Base-by-base conservation (phyloP, 2,888 invertebrate genomes). In the Aromia moschata region DNA sequence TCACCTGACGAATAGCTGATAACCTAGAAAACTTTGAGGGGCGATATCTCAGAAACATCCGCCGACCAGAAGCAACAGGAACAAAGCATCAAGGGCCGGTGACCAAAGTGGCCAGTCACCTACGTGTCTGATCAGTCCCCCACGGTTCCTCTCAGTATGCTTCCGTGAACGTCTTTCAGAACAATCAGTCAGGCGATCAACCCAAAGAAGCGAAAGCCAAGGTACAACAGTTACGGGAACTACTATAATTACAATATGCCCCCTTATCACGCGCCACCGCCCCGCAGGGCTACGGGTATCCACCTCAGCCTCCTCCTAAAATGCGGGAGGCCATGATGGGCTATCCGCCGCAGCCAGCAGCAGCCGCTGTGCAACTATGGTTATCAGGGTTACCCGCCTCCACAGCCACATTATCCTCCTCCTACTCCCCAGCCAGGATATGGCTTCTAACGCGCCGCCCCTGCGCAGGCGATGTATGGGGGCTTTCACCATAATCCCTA, bases 311-410 rank as follows among this genome's bases (percentile, higher is more conserved):
- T 7, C 77, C 77, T 5, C 74, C 77, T n/a, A n/a, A n/a, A n/a
- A n/a, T n/a, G n/a, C n/a, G n/a, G n/a, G n/a, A n/a, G n/a, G n/a
- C n/a, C 43, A 71, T 74, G 62, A 75, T 77, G 71, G 73, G 70
- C 18, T 79, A 79, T 65, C 74, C 74, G 0, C 72, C 67, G 5
- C 74, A 70, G 40, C 72, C 65, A n/a, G 5, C 74, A 67, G 46
- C 74, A 69, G 49, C 73, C 72, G 5, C 72, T 69, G 36, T 73
- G 72, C 45, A 71, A 65, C 51, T 73, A 74, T 37, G 74, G 74
- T 25, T 76, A 75, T 60, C 79, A 79, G 47, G 75, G 73, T 16
- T 78, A 77, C 66, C 74, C 72, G 10, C 73, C 72, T 31, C 74
- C 73, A 14, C 77, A 77, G 17, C 72, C 71, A 11, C 75, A 74